Evolutionary conservation across 2,888 invertebrate species (phyloP), one percentile per base, ranked within the genome.

Genomic region (Oxytorus armatus): DNA sequence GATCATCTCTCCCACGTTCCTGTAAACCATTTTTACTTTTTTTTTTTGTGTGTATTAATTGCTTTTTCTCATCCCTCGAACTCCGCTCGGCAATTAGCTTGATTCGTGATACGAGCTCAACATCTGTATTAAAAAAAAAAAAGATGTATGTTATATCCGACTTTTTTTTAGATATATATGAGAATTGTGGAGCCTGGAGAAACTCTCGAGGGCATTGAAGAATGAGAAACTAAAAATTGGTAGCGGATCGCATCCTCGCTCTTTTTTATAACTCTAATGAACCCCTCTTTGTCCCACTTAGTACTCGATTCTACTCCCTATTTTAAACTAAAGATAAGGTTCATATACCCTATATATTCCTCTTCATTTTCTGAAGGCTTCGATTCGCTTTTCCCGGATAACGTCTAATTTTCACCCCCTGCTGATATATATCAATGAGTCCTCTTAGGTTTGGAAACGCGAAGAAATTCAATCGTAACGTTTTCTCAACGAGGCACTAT

Each of bases 401-500:
- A 51, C 51, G 66, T 61, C 18, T 51, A 66, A 77, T 73, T 61
- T 72, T 51, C 66, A 51, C 51, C 33, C 16, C 33, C 1, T 33
- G 16, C 8, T 18, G 18, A 36, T 66, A 51, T 53, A 53, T 42
- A 44, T 72, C 39, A 36, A 59, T 36, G 68, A 25, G 25, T 53
- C 61, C 23, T 61, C 16, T 25, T 39, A 53, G 25, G 23, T 66
- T 51, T 14, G 59, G n/a, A 29, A 39, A 57, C n/a, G 68, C 53
- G 55, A 47, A 47, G 14, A 74, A 55, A 74, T 74, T 39, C 36
- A 36, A 69, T 69, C 36, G 74, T 68, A 61, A 51, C 65, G 59
- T 61, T 78, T 68, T 59, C 53, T 59, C 73, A 51, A 73, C 51
- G 66, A 61, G 59, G n/a, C 51, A 36, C 57, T 59, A 29, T 70